These are phyloP conservation scores for Bolinopsis microptera DNA, from an alignment of 37 sponge, comb jelly and placozoan species.

Conservation along the genomic window DNA sequence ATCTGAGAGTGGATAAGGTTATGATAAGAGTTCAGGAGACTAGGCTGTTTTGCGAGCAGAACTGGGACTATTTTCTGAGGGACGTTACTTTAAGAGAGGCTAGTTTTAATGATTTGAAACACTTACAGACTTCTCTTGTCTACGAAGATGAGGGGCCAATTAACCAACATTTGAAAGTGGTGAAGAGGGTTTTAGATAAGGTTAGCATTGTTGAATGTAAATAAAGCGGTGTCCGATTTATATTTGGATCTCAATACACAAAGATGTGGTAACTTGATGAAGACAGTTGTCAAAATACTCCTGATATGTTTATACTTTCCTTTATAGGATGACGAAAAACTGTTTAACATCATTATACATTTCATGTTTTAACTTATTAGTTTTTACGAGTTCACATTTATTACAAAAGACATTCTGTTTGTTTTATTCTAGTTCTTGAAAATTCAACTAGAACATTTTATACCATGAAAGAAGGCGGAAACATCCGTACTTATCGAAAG, in stretches of 20 bases:
- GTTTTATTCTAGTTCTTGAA: too few relatives aligned
- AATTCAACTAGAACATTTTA: too few relatives aligned
- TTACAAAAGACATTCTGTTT: too few relatives aligned
- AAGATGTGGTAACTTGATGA: too few relatives aligned
- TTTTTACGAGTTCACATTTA: too few relatives aligned
- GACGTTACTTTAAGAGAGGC: conserved; percentile 77
- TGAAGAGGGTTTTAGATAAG: not conserved
- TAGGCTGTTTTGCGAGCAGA: conserved; percentile 72
- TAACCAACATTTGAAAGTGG: not conserved
- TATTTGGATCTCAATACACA: not conserved
- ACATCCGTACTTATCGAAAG: too few relatives aligned
- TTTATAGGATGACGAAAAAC: too few relatives aligned
- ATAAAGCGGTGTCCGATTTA: not conserved
- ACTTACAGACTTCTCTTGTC: not conserved
- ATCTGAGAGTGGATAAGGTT: conserved; percentile 89
- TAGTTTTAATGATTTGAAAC: conserved; percentile 57
- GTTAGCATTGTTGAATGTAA: not conserved
- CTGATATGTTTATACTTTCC: too few relatives aligned
- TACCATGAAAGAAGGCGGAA: too few relatives aligned
- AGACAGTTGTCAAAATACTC: too few relatives aligned
- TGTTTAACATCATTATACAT: too few relatives aligned
- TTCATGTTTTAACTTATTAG: too few relatives aligned
- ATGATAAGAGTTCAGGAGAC: conserved; percentile 85
- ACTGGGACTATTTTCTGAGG: conserved; percentile 76
- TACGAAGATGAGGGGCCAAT: conserved; percentile 35